Evolutionary conservation across 30 jellyfish, hydroid and myxozoan genomes (phyloP).

Genomic region (Aurelia aurita): DNA sequence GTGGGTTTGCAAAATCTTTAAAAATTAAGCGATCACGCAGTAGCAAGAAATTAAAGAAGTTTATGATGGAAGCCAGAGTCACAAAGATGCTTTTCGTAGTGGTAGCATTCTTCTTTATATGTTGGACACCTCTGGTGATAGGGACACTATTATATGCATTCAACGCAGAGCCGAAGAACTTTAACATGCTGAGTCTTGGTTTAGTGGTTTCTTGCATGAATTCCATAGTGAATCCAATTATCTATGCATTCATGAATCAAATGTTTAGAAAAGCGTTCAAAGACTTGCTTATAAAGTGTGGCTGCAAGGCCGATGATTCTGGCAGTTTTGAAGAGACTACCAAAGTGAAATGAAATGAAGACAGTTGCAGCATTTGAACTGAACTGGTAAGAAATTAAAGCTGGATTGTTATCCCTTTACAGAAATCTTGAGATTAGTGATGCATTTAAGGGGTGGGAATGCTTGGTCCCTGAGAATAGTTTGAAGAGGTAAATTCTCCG

Average conservation of each 20-base stretch:
- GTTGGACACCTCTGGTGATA: constrained; percentile 97
- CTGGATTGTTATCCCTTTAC: too few species aligned
- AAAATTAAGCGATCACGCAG: constrained; percentile 18
- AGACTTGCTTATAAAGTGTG: constrained; percentile 27
- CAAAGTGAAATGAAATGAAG: too few species aligned
- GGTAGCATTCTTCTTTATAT: constrained; percentile 81
- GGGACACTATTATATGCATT: constrained; percentile 83
- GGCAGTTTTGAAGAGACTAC: too few species aligned
- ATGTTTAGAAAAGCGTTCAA: constrained; percentile 74
- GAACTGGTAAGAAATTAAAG: too few species aligned
- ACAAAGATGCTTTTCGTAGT: constrained; percentile 92
- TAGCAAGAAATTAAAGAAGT: constrained; percentile 50
- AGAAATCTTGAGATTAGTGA: too few species aligned
- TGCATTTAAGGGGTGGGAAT: too few species aligned
- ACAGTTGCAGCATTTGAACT: too few species aligned
- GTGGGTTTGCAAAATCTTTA: constrained; percentile 16
- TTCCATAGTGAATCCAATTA: constrained; percentile 90
- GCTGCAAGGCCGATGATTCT: not conserved
- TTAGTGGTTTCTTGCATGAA: constrained; percentile 88
- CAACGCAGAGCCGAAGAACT: constrained; percentile 63
- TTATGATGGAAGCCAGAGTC: constrained; percentile 76
- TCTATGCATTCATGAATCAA: constrained; percentile 89
- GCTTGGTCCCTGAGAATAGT: too few species aligned
- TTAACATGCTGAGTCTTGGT: constrained; percentile 76
- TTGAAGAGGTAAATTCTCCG: too few species aligned